Evolutionary conservation across 2,113 vertebrate genomes (phyloP), one percentile per base, ranked within the genome.

Genomic region (Salvator merianae): DNA sequence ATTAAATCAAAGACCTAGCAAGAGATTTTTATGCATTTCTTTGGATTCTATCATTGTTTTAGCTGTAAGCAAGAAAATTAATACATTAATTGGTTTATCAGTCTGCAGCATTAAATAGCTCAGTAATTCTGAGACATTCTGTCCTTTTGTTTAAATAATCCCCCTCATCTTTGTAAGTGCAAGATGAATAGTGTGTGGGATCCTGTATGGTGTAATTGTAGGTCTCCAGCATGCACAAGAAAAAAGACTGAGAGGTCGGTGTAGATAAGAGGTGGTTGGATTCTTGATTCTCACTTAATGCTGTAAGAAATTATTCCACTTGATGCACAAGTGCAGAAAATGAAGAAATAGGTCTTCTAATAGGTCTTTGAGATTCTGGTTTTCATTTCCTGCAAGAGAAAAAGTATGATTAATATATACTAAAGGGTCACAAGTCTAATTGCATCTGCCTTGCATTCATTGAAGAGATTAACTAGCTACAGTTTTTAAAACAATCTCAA

Each of bases 1-100:
- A 63, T 9, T 20, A 73, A 70, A 0, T 53, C 69, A 75, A 40
- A 8, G 13, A 24, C 77, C 0, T 0, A 10, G 43, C 13, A 13
- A 72, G 43, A 1, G 2, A 38, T 4, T 83, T 66, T 80, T 13
- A 53, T n/a, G 13, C 16, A 20, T 74, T 87, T 36, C 47, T 83
- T 59, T 65, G 68, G 77, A 14, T 66, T 28, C 55, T 85, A 40
- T 73, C 47, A 76, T 76, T 83, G 73, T 82, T 69, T 82, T 16
- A 72, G 50, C 0, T 1, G 28, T 73, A 7, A 72, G 4, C 43
- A 3, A 30, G 84, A 24, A 73, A 65, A 32, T 9, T 20, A 14
- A 85, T n/a, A n/a, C n/a, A n/a, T n/a, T n/a, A n/a, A n/a, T n/a
- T n/a, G n/a, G n/a, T n/a, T n/a, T n/a, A n/a, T n/a, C n/a, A n/a